phyloP scores from a whole-genome alignment of 2,888 invertebrate species.

The Rhingia campestris region DNA sequence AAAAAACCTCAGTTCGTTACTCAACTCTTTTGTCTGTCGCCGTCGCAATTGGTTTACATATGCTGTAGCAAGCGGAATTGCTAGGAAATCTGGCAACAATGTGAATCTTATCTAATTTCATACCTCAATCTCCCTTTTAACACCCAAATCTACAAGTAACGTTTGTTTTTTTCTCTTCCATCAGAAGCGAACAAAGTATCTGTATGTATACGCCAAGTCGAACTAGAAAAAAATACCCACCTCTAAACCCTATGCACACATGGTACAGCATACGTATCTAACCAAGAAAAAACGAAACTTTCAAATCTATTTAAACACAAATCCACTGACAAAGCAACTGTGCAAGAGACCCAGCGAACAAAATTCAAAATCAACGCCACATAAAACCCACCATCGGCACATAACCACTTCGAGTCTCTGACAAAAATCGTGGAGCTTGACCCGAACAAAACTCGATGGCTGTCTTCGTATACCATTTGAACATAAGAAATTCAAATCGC shows the following conservation, averaged over 20 bases:
- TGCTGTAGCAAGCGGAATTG: constrained; percentile 15
- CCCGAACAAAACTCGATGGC: constrained; percentile 59
- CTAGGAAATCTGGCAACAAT: constrained; percentile 45
- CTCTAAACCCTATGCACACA: constrained; percentile 24
- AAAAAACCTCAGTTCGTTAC: constrained; percentile 32
- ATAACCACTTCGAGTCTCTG: constrained; percentile 65
- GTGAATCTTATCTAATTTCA: constrained; percentile 60
- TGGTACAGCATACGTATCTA: constrained; percentile 6
- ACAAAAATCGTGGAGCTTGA: constrained; percentile 67
- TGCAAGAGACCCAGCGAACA: constrained; percentile 1
- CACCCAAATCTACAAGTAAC: constrained; percentile 34
- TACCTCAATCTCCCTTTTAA: constrained; percentile 68
- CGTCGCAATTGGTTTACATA: constrained; percentile 31
- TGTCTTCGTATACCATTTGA: constrained; percentile 26
- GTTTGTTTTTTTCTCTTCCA: constrained; percentile 12
- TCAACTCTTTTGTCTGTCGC: constrained; percentile 61
- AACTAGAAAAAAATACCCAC: constrained; percentile 28
- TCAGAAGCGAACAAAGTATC: not conserved
- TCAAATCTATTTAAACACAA: constrained; percentile 61
- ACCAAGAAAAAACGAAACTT: constrained; percentile 50
- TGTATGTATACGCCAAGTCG: constrained; percentile 4
- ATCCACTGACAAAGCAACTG: constrained; percentile 34
- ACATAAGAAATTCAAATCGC: constrained; percentile 41
- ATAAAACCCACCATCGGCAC: constrained; percentile 20
- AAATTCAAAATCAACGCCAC: constrained; percentile 65